Conservation (phyloP, 2,113 vertebrate genomes). For the Thinocorus orbignyianus region DNA sequence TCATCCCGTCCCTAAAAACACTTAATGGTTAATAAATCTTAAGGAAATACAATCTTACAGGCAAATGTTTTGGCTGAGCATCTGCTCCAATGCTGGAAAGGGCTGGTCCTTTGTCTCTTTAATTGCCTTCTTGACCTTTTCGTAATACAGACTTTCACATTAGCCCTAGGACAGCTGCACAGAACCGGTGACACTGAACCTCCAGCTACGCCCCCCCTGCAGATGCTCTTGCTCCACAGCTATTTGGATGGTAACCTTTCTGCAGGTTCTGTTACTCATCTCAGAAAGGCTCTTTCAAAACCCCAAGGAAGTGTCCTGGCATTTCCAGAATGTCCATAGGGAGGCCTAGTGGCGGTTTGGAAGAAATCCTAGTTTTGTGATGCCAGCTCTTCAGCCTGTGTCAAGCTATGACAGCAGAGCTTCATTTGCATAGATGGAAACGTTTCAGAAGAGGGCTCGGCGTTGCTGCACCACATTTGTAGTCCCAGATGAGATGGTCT, state of each 20-base stretch:
- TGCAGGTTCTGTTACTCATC: background rate
- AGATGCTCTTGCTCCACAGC: background rate
- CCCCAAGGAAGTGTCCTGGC: background rate
- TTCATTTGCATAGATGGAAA: background rate
- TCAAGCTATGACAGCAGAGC: background rate
- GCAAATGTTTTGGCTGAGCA: constrained; percentile 35
- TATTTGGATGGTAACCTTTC: constrained; percentile 58
- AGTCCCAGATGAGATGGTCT: background rate
- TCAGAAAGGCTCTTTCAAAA: background rate
- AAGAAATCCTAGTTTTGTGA: constrained; percentile 15
- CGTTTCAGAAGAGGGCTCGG: background rate
- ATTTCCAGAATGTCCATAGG: constrained; percentile 8
- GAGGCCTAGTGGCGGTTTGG: background rate
- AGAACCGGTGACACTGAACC: background rate
- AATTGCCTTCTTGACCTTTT: constrained; percentile 61
- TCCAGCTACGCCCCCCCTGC: background rate
- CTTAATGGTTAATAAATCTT: constrained; percentile 51
- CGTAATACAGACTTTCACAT: constrained; percentile 28
- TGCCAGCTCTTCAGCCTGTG: constrained; percentile 4
- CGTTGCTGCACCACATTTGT: rapidly evolving
- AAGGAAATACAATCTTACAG: constrained; percentile 38
- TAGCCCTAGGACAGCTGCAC: constrained; percentile 3
- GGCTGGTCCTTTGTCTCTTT: constrained; percentile 46
- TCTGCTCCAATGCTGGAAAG: background rate
- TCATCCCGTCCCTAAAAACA: background rate